These are phyloP conservation scores for Microctonus aethiopoides DNA, from an alignment of 2,888 invertebrate species.

Conservation along the genomic window DNA sequence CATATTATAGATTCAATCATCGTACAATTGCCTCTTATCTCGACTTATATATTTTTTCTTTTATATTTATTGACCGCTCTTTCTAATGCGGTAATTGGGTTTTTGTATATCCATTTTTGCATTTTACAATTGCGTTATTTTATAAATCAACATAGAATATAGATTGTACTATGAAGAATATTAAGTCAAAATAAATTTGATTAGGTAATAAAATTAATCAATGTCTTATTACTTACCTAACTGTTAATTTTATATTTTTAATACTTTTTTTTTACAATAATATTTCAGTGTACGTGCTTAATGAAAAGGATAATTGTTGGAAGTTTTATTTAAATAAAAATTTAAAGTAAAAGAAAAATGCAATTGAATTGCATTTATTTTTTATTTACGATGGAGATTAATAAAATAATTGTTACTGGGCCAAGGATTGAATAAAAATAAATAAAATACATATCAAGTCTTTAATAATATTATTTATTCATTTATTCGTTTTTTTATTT, in stretches of 20 bases:
- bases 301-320: too few relatives aligned
- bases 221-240: slow-evolving; percentile 7
- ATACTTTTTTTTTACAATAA: neutral
- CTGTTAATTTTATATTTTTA: neutral
- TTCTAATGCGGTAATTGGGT: slow-evolving; percentile 23
- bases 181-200: slow-evolving; percentile 68
- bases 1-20: slow-evolving; percentile 43
- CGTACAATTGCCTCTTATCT: slow-evolving; percentile 46
- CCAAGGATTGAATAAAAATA: neutral
- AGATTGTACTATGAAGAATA: slow-evolving; percentile 67
- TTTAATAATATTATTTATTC: slow-evolving; percentile 41
- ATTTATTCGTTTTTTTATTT: too few relatives aligned
- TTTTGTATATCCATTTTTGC: slow-evolving; percentile 51
- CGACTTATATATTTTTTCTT: slow-evolving; percentile 40
- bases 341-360: too few relatives aligned
- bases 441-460: neutral
- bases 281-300: too few relatives aligned
- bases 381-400: too few relatives aligned
- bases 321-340: too few relatives aligned
- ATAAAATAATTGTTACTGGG: neutral
- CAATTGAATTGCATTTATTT: too few relatives aligned
- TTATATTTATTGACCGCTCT: slow-evolving; percentile 40
- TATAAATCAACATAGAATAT: slow-evolving; percentile 66
- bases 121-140: slow-evolving; percentile 64
- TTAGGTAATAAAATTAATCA: slow-evolving; percentile 63